Evolutionary conservation across 1,140 invertebrate species (phyloP).

Genomic region (fruit fly (Drosophila melanogaster)): DNA sequence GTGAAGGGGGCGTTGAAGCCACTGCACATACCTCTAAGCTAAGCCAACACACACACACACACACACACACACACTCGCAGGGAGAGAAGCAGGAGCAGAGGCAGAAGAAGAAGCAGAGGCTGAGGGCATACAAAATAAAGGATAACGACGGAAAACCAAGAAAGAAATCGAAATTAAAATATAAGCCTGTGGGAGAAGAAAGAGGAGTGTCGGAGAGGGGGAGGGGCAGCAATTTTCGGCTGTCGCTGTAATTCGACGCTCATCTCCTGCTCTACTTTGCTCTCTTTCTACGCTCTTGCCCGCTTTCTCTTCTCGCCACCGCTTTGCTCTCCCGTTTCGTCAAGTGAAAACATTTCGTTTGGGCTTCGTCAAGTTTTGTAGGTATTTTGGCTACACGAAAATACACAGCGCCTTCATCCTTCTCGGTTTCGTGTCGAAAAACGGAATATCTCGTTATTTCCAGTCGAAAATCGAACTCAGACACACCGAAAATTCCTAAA

Average conservation of each 20-base stretch:
- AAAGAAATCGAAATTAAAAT: slow-evolving; percentile 83
- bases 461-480: slow-evolving; percentile 18
- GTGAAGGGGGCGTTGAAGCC: slow-evolving; percentile 21
- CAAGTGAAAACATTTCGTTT: slow-evolving; percentile 78
- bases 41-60: slow-evolving; percentile 41
- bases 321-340: slow-evolving; percentile 52
- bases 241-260: slow-evolving; percentile 77
- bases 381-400: slow-evolving; percentile 77
- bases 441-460: slow-evolving; percentile 38
- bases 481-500: slow-evolving; percentile 12
- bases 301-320: slow-evolving; percentile 1
- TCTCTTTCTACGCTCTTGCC: slow-evolving; percentile 34
- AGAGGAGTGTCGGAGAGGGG: background rate
- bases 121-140: slow-evolving; percentile 72
- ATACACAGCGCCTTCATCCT: slow-evolving; percentile 67
- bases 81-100: slow-evolving; percentile 7
- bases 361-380: slow-evolving; percentile 77
- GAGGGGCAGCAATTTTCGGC: slow-evolving; percentile 65
- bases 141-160: slow-evolving; percentile 77
- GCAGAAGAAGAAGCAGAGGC: slow-evolving; percentile 12
- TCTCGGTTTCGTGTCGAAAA: slow-evolving; percentile 40
- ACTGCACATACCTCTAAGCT: slow-evolving; percentile 68
- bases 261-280: slow-evolving; percentile 60
- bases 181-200: slow-evolving; percentile 49
- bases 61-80: slow-evolving; percentile 6